Base-by-base conservation (phyloP, 2,113 vertebrate species). In the Amazona guildingii region DNA sequence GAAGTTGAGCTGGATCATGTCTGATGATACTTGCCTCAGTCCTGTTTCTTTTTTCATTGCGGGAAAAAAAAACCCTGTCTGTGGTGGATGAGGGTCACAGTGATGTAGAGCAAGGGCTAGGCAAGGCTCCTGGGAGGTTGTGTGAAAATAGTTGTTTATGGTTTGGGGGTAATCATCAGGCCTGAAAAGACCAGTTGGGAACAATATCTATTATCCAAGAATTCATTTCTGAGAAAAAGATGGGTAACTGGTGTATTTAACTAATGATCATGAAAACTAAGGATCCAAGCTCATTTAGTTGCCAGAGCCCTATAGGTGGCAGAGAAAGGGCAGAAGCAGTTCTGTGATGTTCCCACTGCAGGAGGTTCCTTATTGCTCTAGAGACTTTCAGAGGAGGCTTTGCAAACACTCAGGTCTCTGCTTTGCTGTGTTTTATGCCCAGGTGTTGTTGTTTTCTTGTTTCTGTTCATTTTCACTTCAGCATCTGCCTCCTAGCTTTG, bases 1-100 rank as follows among this genome's bases (percentile, higher is more conserved):
- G 70, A 80, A 27, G 21, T 49, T 0, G 0, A 39, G 24, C 20
- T 74, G 57, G 12, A 17, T 75, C 8, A 11, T 12, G 11, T 55
- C 41, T 43, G 27, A 14, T 23, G 21, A 46, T 59, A 78, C 25
- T 31, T 81, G 11, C 51, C 18, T 61, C 1, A 2, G 28, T 76
- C 57, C 44, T 80, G 37, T 25, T 88, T 66, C 79, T 21, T 69
- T 66, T 6, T 78, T 80, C 31, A 33, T 41, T 86, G 59, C 18
- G 67, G 33, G 9, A 23, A 59, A 33, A 57, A n/a, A 2, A 25
- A 52, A 0, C 10, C 1, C 10, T 75, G 31, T 49, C 52, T 69
- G 31, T 67, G 61, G 8, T 28, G 23, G 48, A 27, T 52, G 72
- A 69, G 37, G 25, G 23, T 77, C 57, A 5, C 0, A 1, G 9